Conservation (phyloP, 2,113 vertebrate species). For the Proterorhinus semilunaris region DNA sequence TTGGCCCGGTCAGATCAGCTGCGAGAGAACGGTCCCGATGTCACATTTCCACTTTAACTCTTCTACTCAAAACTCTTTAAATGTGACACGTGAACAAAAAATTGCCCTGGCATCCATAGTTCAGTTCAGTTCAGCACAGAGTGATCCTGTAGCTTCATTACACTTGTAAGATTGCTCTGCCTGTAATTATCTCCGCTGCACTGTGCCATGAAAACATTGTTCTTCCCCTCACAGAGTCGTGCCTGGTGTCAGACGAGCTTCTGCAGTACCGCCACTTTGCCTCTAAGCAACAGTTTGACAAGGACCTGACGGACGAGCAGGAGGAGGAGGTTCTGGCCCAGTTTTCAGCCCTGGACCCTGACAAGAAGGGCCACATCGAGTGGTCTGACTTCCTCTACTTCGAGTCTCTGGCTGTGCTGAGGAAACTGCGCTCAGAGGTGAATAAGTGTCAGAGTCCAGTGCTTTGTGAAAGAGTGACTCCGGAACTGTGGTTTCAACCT, state of each 20-base stretch:
- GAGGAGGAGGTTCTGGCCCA: constrained; percentile 86
- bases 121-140: neutral
- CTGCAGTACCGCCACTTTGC: constrained; percentile 91
- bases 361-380: constrained; percentile 87
- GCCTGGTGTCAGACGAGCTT: constrained; percentile 88
- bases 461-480: no score
- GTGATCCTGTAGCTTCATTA: constrained; percentile 31
- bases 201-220: constrained; percentile 39
- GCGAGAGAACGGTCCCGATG: no score
- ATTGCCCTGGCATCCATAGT: neutral
- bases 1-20: no score
- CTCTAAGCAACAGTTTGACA: constrained; percentile 85
- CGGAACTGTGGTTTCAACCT: no score
- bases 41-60: no score
- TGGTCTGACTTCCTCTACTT: constrained; percentile 95
- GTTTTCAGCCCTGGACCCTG: constrained; percentile 87
- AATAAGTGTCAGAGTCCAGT: neutral
- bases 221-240: constrained; percentile 77
- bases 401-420: constrained; percentile 87
- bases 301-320: constrained; percentile 82
- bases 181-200: constrained; percentile 35
- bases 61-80: no score
- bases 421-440: constrained; percentile 88
- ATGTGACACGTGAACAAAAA: no score
- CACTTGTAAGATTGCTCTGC: constrained; percentile 20